Base-by-base conservation (phyloP, 2,113 vertebrate species). In the Mellivora capensis region DNA sequence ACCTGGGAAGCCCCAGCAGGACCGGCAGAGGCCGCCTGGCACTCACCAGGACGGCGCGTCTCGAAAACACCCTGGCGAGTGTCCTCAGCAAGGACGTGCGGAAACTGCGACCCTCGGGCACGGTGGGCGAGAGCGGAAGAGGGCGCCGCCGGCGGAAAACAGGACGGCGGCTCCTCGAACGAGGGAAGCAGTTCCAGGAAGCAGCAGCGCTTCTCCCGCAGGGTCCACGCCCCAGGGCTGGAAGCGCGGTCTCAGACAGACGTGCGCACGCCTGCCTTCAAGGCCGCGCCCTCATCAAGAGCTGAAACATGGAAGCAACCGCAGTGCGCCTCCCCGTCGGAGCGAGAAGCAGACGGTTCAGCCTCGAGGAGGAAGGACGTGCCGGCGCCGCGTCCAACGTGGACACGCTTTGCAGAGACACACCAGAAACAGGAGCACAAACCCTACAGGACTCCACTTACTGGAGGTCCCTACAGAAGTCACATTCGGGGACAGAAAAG, bases 361-460 rank as follows among this genome's bases (percentile, higher is more conserved):
- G 37, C 49, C 72, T 23, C 31, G 0, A 10, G 29, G 5, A 54
- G 31, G 54, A 29, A 20, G 7, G 9, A 2, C 4, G 4, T 15
- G 1, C 74, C 0, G 4, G 31, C 47, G 3, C 29, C 5, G 0
- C 39, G 47, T 14, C 1, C 17, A 0, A 0, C 1, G 4, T 0
- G 34, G 25, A 7, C 0, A 2, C 4, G 14, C 37, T 27, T 3
- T 1, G 9, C 0, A 1, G 44, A 74, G 7, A 17, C 1, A 7
- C 42, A 29, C 61, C 20, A 7, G 57, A 7, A 23, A 2, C 13
- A 31, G 31, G 44, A 37, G 39, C 47, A n/a, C 62, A 21, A 7
- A 37, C 2, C 7, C n/a, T 0, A 2, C 0, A 15, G 0, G 14
- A 29, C 1, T 2, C 57, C 47, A 2, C 29, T 1, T 2, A 1